A percentile compares a stretch with the other conserved stretches of the same genome.
Conservation (phyloP, 2,113 vertebrate genomes). For the Petaurus breviceps region DNA sequence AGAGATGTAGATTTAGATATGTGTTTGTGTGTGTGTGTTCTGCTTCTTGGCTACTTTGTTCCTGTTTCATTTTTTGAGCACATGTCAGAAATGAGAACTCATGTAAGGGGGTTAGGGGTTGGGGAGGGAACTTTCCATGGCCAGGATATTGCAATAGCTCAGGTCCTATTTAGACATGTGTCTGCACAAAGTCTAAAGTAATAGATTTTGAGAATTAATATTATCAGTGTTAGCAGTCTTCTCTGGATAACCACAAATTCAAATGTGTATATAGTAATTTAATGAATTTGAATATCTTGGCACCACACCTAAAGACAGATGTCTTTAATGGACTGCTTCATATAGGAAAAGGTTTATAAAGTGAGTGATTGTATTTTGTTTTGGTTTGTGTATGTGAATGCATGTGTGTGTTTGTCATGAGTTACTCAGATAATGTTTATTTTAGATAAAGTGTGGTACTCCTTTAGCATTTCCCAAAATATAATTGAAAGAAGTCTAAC, state of each 20-base stretch:
- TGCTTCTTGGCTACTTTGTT: not conserved
- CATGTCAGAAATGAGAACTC: not conserved
- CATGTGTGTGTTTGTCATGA: not conserved
- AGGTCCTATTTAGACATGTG: not conserved
- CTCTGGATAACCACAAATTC: too few species aligned
- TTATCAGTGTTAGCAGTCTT: too few species aligned
- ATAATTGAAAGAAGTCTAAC: not conserved
- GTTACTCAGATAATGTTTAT: not conserved
- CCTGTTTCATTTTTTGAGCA: not conserved
- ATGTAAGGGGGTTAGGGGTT: too few species aligned
- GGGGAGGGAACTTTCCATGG: not conserved
- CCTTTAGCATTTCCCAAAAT: not conserved
- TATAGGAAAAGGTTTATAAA: too few species aligned
- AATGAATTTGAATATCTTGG: too few species aligned
- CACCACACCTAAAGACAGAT: too few species aligned
- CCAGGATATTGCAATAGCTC: not conserved
- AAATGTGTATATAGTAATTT: too few species aligned
- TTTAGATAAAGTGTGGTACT: not conserved
- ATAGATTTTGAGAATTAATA: too few species aligned
- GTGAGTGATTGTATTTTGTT: too few species aligned
- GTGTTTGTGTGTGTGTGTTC: not conserved
- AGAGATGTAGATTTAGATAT: not conserved
- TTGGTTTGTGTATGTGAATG: not conserved
- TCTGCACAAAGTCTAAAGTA: too few species aligned
- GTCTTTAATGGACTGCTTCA: too few species aligned